Evolutionary conservation across 2,113 vertebrate species (phyloP), one percentile per base, ranked within the genome.

Genomic region (Galemys pyrenaicus): DNA sequence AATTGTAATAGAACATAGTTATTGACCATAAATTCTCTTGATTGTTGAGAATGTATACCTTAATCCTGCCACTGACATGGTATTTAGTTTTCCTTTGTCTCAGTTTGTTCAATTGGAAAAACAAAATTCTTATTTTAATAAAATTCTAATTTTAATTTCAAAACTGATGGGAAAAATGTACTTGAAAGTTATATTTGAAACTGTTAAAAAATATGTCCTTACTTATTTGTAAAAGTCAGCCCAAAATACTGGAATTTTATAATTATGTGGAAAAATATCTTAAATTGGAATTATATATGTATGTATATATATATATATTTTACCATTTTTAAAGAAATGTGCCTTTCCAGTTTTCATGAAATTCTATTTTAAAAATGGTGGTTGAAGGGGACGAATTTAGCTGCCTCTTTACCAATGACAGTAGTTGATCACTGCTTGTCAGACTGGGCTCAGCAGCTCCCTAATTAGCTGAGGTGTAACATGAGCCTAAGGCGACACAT

Each of bases 361-460:
- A 39, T 79, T 92, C 35, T 37, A 22, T 75, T 95, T 78, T 49
- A 93, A 79, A 32, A 84, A 30, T 49, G 32, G 12, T 39, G 49
- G 24, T 17, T 84, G 30, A 93, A 60, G 11, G 32, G 91, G 95
- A 74, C 13, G 44, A 91, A 80, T 81, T 95, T 80, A 39, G 24
- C 32, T 84, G 20, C 11, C 9, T 68, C 28, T 15, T 60, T 49
- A 46, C 26, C 30, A 70, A 24, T 79, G 70, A 87, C 49, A 79
- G 20, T 7, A 77, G 11, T 71, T 4, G 1, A 68, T 87, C 44
- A 41, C 58, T 73, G 65, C 56, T 44, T 79, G 26, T 73, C 32
- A 78, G 87, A 91, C 26, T 68, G 58, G n/a, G 32, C 32, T n/a
- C 20, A 62, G 6, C 15, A 93, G 49, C 62, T 78, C 94, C 30